Percentiles rank a stretch among this genome's conserved stretches.
Conservation (phyloP, 1,140 invertebrate species). For the Tenebrio molitor region DNA sequence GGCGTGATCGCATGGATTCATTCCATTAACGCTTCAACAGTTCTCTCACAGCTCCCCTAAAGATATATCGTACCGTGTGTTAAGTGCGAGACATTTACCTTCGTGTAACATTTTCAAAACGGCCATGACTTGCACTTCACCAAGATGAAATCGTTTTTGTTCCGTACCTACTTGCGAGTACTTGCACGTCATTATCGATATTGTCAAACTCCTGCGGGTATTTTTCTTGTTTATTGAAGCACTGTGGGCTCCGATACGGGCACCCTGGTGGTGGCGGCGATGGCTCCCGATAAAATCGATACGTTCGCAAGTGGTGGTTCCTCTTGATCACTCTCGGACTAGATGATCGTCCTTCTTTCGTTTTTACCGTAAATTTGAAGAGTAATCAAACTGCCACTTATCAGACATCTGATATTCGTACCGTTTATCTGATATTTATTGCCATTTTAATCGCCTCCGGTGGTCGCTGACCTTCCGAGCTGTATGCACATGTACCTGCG, state of each 20-base stretch:
- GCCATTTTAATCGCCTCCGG: slow-evolving; percentile 12
- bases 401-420: no score
- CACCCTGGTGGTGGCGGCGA: neutral
- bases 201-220: slow-evolving; percentile 1
- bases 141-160: no score
- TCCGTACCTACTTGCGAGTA: no score
- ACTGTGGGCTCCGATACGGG: neutral
- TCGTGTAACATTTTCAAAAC: slow-evolving; percentile 1
- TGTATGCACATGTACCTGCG: neutral
- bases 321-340: no score
- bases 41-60: slow-evolving; percentile 13
- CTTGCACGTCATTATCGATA: no score
- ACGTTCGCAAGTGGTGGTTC: neutral
- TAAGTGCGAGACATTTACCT: slow-evolving; percentile 28
- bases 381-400: no score
- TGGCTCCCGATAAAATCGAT: neutral
- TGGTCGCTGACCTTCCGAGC: slow-evolving; percentile 2
- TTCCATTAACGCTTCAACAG: slow-evolving; percentile 39
- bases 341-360: no score
- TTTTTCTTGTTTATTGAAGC: neutral
- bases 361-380: neutral
- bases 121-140: slow-evolving; percentile 10
- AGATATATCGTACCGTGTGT: slow-evolving; percentile 17
- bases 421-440: slow-evolving; percentile 17
- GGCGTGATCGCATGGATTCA: slow-evolving; percentile 36